phyloP scores from a whole-genome alignment of 2,113 vertebrate genomes.

The Tragelaphus buxtoni region DNA sequence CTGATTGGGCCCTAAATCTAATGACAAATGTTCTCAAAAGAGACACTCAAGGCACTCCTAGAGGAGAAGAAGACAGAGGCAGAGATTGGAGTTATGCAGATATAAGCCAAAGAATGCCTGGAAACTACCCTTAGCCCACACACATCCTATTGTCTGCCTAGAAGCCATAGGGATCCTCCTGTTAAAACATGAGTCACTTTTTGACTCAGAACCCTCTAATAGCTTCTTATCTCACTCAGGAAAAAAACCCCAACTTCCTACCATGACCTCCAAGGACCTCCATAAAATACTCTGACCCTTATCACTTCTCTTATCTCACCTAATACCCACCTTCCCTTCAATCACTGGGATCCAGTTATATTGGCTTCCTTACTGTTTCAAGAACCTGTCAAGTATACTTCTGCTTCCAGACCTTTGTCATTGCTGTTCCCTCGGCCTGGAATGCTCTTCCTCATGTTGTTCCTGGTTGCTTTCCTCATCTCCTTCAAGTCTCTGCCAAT shows the following conservation, averaged over 20 bases:
- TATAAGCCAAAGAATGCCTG: background rate
- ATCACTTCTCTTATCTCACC: background rate
- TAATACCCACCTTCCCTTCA: background rate
- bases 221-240: background rate
- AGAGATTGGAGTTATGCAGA: background rate
- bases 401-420: background rate
- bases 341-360: background rate
- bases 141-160: background rate
- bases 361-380: background rate
- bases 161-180: background rate
- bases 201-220: background rate
- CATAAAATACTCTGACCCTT: background rate
- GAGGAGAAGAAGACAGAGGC: background rate
- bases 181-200: background rate
- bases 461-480: background rate
- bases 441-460: background rate
- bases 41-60: background rate
- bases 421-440: background rate
- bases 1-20: background rate
- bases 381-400: background rate
- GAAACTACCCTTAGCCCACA: background rate
- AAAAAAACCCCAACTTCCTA: background rate
- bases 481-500: background rate
- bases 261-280: background rate
- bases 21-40: background rate